Base-by-base conservation (phyloP, 2,797 vertebrate species). In the Pempheris klunzingeri region DNA sequence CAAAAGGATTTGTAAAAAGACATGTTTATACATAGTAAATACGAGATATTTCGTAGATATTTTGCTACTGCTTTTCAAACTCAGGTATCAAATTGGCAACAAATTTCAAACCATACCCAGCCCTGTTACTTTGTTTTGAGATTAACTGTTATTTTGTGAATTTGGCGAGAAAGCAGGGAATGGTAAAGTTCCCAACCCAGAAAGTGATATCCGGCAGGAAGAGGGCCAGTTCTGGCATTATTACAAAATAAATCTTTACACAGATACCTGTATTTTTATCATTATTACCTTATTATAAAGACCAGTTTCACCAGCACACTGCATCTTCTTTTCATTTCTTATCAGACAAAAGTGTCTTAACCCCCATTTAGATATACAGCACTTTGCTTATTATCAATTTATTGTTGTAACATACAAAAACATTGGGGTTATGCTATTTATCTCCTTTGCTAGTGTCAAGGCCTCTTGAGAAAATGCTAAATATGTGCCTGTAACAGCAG, bases 401-500 rank as follows among this genome's bases (percentile, higher is more conserved):
- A 20, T 53, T 64, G 22, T 65, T 44, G 24, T 20, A 32, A 44
- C 30, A 30, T 20, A 38, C 7, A 59, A 11, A 34, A 41, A 20
- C 9, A 14, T 32, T 11, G 5, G 4, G 26, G 4, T 49, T 38
- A 12, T 32, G 28, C 71, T 14, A 20, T 60, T 28, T 49, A 49
- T 65, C 49, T 73, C 43, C 47, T 47, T 41, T 26, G 39, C 18
- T 28, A 4, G 74, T 47, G 28, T 67, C 7, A 58, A 68, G 59
- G 47, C 43, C 58, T 26, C 7, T 55, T 75, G 28, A 53, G 41
- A 74, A 78, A 76, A 86, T 79, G 39, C 15, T 26, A 67, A 68
- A 36, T 76, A 68, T 83, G 83, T 78, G 64, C 78, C 78, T 92
- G 90, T 92, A 91, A 91, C 86, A 93, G 90, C 94, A 95, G 94